Evolutionary conservation across 2,888 invertebrate genomes (phyloP).

Genomic region (Cyclophora punctaria): DNA sequence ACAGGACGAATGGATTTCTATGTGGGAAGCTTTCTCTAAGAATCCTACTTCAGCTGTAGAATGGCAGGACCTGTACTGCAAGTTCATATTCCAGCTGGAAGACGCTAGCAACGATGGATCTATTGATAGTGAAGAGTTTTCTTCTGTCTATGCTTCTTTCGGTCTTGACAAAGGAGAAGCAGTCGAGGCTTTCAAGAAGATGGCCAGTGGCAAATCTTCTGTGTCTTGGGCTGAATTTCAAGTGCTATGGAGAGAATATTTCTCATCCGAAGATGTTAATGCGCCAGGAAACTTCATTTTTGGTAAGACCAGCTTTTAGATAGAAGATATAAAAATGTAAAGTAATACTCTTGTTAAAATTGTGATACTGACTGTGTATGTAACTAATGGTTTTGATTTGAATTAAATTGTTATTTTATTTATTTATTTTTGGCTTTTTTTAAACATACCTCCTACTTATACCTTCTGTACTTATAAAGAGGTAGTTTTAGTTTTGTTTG

Average conservation of each 20-base stretch:
- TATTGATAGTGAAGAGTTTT: slow-evolving; percentile 88
- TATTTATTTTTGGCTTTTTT: too few relatives aligned
- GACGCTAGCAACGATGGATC: slow-evolving; percentile 85
- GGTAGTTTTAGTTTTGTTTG: too few relatives aligned
- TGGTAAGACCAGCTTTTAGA: slow-evolving; percentile 63
- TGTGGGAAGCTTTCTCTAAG: slow-evolving; percentile 80
- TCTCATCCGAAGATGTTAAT: slow-evolving; percentile 66
- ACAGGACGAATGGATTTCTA: slow-evolving; percentile 37
- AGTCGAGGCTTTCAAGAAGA: slow-evolving; percentile 83
- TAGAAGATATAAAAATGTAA: neutral
- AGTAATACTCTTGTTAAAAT: too few relatives aligned
- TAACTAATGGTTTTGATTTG: too few relatives aligned
- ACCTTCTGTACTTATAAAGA: too few relatives aligned
- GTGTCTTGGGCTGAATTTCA: slow-evolving; percentile 86
- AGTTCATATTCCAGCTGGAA: slow-evolving; percentile 90
- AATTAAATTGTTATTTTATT: too few relatives aligned
- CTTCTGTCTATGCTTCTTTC: slow-evolving; percentile 85
- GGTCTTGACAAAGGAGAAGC: slow-evolving; percentile 83
- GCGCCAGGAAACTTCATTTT: slow-evolving; percentile 79
- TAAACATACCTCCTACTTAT: too few relatives aligned
- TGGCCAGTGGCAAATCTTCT: slow-evolving; percentile 82
- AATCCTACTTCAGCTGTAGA: slow-evolving; percentile 80
- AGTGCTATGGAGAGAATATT: slow-evolving; percentile 85
- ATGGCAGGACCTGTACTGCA: slow-evolving; percentile 89
- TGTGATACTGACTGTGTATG: too few relatives aligned